Conservation (phyloP, 2,113 vertebrate species). For the Eolophus roseicapilla region DNA sequence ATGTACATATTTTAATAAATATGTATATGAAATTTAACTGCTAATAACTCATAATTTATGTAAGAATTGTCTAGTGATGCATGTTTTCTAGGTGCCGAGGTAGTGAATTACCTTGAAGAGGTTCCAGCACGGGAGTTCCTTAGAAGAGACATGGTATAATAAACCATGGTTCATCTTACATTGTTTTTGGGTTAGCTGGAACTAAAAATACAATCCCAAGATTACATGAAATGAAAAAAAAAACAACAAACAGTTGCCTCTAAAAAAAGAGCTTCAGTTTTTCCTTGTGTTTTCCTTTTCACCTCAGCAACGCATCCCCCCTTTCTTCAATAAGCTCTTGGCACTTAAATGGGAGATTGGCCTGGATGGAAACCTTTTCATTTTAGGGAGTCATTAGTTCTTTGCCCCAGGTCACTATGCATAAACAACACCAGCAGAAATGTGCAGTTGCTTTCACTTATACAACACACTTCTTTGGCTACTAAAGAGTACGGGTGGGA, state of each 20-base stretch:
- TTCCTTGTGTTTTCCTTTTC: not conserved
- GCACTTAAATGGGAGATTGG: not conserved
- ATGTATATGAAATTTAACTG: not conserved
- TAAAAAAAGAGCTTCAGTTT: not conserved
- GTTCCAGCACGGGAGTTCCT: not conserved
- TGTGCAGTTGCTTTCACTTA: not conserved
- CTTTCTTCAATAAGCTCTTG: not conserved
- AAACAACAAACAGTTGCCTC: not conserved
- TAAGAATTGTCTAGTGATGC: not conserved
- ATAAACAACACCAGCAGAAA: not conserved
- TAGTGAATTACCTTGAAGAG: not conserved
- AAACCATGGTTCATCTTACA: not conserved
- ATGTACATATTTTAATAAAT: not conserved
- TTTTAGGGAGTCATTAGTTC: not conserved
- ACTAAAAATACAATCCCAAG: not conserved
- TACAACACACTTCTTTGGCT: not conserved
- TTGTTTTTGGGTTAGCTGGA: not conserved
- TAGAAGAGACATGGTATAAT: not conserved
- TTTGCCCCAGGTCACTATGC: not conserved
- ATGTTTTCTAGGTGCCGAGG: not conserved
- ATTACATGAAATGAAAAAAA: not conserved
- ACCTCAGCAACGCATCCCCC: not conserved
- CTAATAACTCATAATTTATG: not conserved
- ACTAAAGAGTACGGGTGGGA: not conserved
- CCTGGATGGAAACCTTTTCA: not conserved